phyloP scores from a whole-genome alignment of 2,797 vertebrate species.

The Tinamus major region DNA sequence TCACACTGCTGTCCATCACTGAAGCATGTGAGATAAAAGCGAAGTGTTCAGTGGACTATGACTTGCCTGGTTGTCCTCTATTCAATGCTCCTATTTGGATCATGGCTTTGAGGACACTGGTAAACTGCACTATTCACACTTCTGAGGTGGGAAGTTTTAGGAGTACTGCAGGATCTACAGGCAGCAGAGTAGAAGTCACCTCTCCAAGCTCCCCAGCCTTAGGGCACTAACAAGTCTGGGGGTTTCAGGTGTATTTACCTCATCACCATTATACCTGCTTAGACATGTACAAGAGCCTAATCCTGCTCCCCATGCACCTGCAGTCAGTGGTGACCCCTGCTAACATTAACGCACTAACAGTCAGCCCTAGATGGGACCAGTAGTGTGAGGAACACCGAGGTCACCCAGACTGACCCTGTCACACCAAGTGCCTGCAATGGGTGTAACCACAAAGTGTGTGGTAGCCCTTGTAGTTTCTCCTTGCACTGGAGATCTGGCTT shows the following conservation, averaged over 20 bases:
- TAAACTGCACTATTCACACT: not conserved
- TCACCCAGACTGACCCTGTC: not conserved
- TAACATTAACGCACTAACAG: not conserved
- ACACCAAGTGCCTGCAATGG: accelerated
- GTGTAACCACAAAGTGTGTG: accelerated
- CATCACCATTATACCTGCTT: not conserved
- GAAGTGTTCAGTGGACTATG: not conserved
- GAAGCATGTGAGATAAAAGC: not conserved
- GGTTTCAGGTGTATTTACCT: not conserved
- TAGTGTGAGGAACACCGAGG: not conserved
- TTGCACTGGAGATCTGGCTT: not conserved
- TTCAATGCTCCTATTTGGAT: not conserved
- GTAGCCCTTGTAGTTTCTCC: too few relatives aligned
- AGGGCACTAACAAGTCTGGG: not conserved
- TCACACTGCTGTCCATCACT: accelerated
- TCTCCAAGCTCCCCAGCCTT: not conserved
- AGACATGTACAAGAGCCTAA: accelerated
- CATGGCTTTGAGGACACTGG: not conserved
- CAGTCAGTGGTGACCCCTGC: not conserved
- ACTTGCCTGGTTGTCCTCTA: not conserved
- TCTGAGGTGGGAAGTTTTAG: not conserved
- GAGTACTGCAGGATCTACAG: too few relatives aligned
- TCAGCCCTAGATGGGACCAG: not conserved
- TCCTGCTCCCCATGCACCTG: not conserved
- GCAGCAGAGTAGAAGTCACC: not conserved